phyloP scores from a whole-genome alignment of 2,888 invertebrate species.

The Pyrocoelia pectoralis region DNA sequence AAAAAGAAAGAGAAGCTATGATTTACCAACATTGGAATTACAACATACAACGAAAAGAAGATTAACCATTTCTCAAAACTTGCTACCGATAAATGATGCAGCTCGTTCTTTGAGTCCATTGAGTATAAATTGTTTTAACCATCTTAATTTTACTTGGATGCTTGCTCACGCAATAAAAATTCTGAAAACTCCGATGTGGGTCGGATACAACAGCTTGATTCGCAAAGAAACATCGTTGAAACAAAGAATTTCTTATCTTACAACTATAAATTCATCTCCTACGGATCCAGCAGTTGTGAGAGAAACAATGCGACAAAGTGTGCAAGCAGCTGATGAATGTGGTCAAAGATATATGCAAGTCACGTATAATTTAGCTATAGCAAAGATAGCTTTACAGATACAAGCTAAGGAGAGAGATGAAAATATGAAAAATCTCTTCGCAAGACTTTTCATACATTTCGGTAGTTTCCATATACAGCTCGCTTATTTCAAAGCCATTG shows the following conservation, averaged over 20 bases:
- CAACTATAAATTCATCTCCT: constrained; percentile 48
- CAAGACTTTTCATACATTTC: neutral
- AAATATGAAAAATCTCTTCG: neutral
- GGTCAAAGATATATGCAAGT: constrained; percentile 41
- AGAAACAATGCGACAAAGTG: constrained; percentile 43
- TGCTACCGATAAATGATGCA: constrained; percentile 4
- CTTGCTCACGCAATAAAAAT: constrained; percentile 40
- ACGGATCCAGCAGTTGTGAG: constrained; percentile 43
- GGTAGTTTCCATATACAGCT: neutral
- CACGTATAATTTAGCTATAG: constrained; percentile 50
- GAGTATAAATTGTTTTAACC: constrained; percentile 3
- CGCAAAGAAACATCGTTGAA: constrained; percentile 34
- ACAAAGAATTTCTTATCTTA: constrained; percentile 46
- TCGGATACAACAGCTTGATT: constrained; percentile 46
- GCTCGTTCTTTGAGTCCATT: constrained; percentile 13
- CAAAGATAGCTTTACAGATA: constrained; percentile 39
- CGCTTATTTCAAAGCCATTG: constrained; percentile 45
- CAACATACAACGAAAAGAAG: neutral
- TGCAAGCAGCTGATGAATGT: constrained; percentile 42
- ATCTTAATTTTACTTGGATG: constrained; percentile 37
- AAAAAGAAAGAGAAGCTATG: constrained; percentile 13
- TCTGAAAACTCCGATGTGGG: constrained; percentile 49
- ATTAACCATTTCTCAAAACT: constrained; percentile 5
- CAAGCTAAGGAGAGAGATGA: neutral
- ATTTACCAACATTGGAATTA: constrained; percentile 10